Evolutionary conservation across 2,888 invertebrate species (phyloP), one percentile per base, ranked within the genome.

Genomic region (Calephelis perditalis): DNA sequence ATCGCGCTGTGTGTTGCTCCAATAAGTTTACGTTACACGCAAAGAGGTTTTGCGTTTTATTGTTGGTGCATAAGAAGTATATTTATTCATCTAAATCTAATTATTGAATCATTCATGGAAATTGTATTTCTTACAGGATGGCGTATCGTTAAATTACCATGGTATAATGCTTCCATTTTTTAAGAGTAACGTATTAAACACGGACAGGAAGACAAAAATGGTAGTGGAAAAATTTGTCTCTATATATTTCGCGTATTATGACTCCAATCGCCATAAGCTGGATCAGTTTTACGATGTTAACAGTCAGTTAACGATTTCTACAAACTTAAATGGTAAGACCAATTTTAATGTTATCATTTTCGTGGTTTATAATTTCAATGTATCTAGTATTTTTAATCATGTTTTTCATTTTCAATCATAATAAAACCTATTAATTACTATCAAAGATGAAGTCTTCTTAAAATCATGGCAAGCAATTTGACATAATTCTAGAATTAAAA

Each of bases 171-270:
- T 81, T 47, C 87, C 90, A 4, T 82, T 84, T 68, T 72, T 71
- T 47, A 82, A 72, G 57, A 82, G 86, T 59, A 88, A 68, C 64
- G 46, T 85, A n/a, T 65, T 63, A 4, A 70, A 68, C 2, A 67
- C 78, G 0, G 78, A 82, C 40, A 75, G 64, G 47, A 75, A 68
- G 46, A 79, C 82, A 0, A 84, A 78, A 60, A 73, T 79, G 74
- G 59, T 88, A 0, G 77, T 84, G 0, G 88, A 89, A 46, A 85
- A 84, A 37, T 90, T 90, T 64, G 66, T 90, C 0, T 75, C 74
- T 0, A 59, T 82, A 7, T 90, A 84, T 63, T 90, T 87, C 63
- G 69, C 82, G 0, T 76, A 81, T 63, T 90, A 78, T 62, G 86
- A 86, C 61, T 64, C 70, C 10, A 62, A 61, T 3, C 66, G 74